phyloP scores from a whole-genome alignment of 2,113 vertebrate species.

The Alectura lathami region DNA sequence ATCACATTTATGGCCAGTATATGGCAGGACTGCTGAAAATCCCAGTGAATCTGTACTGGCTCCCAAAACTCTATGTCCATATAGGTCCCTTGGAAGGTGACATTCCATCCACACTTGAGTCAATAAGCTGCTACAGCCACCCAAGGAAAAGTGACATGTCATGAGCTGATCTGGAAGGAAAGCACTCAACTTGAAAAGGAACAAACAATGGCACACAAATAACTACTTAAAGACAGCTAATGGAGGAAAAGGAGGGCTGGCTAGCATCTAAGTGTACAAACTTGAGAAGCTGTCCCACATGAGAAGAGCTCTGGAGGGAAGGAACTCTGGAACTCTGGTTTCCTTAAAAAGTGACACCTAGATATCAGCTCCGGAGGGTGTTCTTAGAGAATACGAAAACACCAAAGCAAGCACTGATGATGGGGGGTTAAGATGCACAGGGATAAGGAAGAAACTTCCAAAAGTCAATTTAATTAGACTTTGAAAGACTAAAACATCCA shows the following conservation, averaged over 20 bases:
- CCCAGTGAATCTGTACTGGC: not conserved
- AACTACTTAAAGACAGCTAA: not conserved
- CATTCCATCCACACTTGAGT: not conserved
- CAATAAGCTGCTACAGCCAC: not conserved
- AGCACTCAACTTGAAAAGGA: not conserved
- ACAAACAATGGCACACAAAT: not conserved
- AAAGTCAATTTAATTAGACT: not conserved
- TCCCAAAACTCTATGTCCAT: not conserved
- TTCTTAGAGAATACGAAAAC: not conserved
- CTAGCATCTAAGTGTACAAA: not conserved
- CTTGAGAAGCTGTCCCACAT: not conserved
- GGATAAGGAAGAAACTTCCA: not conserved
- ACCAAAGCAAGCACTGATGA: not conserved
- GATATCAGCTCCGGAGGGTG: not conserved
- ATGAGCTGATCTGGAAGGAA: not conserved
- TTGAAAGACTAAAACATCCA: not conserved
- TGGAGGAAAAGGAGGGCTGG: not conserved
- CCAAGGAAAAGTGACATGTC: not conserved
- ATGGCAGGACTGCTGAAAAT: not conserved
- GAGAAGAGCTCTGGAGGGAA: not conserved
- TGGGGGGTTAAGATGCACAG: not conserved
- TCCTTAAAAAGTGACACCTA: not conserved
- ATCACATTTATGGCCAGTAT: not conserved
- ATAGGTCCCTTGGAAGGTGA: not conserved
- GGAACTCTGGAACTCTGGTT: not conserved